A percentile compares a stretch with the other conserved stretches of the same genome.
phyloP scores from a whole-genome alignment of 2,797 vertebrate genomes.

The Thripadectes ignobilis region DNA sequence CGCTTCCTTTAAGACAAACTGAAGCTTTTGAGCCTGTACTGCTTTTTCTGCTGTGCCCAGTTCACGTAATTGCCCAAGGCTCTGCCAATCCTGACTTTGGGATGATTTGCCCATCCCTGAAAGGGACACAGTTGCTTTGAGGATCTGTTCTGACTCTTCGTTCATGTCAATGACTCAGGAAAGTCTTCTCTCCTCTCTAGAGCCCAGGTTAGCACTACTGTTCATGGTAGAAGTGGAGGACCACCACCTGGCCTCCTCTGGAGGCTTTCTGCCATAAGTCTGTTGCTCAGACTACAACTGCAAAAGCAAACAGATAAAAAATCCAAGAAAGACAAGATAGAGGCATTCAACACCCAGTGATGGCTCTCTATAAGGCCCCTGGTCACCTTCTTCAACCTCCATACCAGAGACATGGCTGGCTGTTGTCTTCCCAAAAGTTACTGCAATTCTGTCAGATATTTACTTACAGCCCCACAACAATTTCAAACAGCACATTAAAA shows the following conservation, averaged over 20 bases:
- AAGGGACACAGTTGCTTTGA: not conserved
- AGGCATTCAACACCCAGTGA: not conserved
- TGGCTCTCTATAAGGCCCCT: not conserved
- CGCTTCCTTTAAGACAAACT: not conserved
- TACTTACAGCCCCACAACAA: not conserved
- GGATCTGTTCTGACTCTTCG: not conserved
- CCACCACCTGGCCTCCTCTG: not conserved
- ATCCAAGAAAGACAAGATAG: not conserved
- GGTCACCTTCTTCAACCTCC: constrained; percentile 13
- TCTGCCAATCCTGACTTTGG: constrained; percentile 4
- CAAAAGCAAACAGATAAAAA: constrained; percentile 34
- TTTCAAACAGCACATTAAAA: constrained; percentile 37
- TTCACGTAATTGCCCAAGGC: not conserved
- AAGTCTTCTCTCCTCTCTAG: constrained; percentile 4
- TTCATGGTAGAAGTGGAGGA: not conserved
- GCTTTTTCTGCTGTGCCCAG: not conserved
- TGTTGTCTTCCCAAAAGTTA: constrained; percentile 2
- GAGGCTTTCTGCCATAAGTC: not conserved
- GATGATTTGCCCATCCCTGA: not conserved
- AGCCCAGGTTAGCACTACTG: not conserved
- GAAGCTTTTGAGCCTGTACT: constrained; percentile 1
- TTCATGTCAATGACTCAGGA: not conserved
- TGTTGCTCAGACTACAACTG: constrained; percentile 30
- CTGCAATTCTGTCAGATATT: not conserved
- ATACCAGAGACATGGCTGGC: not conserved